Base-by-base conservation (phyloP, 1,140 invertebrate species). In the Telenomus remus region DNA sequence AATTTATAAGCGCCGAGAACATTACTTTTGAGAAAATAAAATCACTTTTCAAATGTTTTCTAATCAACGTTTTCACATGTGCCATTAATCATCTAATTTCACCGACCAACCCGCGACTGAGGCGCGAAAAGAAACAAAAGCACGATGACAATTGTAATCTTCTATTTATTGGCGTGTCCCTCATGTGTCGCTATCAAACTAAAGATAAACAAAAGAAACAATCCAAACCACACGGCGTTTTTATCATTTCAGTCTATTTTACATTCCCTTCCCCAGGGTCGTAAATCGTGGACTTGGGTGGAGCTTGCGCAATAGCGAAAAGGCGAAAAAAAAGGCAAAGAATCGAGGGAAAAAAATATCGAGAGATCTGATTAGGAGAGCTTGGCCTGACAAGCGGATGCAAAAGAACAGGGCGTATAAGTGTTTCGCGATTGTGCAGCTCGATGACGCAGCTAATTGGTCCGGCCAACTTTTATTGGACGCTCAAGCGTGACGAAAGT, bases 11-110 rank as follows among this genome's bases (percentile, higher is more conserved):
- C 63, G 66, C 54, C 68, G 79, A 81, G 63, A 81, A 80, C 19
- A 27, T 27, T 27, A 6, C n/a, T 75, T 83, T 57, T 74, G 78
- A 76, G 10, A 57, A 39, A 85, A 86, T 86, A 85, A 85, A 86
- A 70, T 70, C 69, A 81, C 82, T 85, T 84, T 83, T 70, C 83
- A 82, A n/a, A 85, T 79, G 68, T 85, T 85, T 86, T 83, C 73
- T 71, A 80, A 80, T 83, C 48, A 80, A 81, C 76, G 61, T 61
- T 11, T n/a, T 53, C 34, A 53, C 49, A 49, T 66, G n/a, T 60
- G 55, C 70, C 63, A 54, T 69, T 59, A 68, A 51, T 75, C 72
- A 69, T 10, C 12, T 49, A 14, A 48, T 10, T 54, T 48, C 10
- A 47, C 53, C 55, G 47, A 39, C 1, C 54, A 65, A 54, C 27